phyloP scores from a whole-genome alignment of 2,888 invertebrate genomes.

The Andrena praecox region DNA sequence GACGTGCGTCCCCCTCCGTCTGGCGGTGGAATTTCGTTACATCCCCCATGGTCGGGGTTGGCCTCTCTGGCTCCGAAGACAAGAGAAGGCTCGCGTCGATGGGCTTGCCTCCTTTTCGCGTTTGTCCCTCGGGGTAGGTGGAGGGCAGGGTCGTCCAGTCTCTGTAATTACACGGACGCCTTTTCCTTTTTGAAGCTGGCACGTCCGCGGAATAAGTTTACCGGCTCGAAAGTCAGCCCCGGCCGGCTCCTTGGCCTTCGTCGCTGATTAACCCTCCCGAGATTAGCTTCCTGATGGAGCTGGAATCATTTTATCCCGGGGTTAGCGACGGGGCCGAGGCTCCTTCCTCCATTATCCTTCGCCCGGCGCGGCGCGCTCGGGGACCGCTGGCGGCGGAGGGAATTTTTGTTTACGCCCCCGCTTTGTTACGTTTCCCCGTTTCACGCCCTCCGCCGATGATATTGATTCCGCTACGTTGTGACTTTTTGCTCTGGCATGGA shows the following conservation, averaged over 20 bases:
- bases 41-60: not conserved
- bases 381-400: not conserved
- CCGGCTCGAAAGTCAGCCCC: constrained; percentile 63
- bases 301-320: constrained; percentile 68
- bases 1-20: constrained; percentile 20
- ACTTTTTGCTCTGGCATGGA: not conserved
- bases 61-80: not conserved
- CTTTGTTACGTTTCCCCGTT: not conserved
- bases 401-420: constrained; percentile 27
- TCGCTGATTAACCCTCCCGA: constrained; percentile 69
- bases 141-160: constrained; percentile 47
- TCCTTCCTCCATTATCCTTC: constrained; percentile 53
- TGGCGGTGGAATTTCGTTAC: constrained; percentile 29
- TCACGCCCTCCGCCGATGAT: not conserved
- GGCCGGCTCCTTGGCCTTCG: constrained; percentile 47
- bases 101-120: constrained; percentile 7
- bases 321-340: constrained; percentile 25
- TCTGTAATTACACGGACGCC: constrained; percentile 65
- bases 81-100: constrained; percentile 4
- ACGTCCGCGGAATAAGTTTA: constrained; percentile 73
- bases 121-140: constrained; percentile 28
- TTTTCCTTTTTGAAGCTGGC: constrained; percentile 68
- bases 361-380: constrained; percentile 8
- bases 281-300: constrained; percentile 68
- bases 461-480: constrained; percentile 4